phyloP scores from a whole-genome alignment of 1,140 invertebrate species.

The Drosophila ananassae region DNA sequence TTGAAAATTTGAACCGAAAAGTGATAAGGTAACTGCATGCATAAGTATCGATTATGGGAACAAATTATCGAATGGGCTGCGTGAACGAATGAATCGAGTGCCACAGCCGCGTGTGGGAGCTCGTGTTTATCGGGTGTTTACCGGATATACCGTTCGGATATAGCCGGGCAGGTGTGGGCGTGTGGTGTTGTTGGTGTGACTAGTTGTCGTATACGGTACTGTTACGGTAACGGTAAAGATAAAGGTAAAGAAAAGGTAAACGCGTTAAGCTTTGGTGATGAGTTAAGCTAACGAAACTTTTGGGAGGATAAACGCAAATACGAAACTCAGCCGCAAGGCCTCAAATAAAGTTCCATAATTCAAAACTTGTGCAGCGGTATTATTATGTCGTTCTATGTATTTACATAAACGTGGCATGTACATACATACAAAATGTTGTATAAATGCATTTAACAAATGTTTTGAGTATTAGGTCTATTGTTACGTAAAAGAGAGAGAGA shows the following conservation, averaged over 20 bases:
- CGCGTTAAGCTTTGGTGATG: conserved; percentile 68
- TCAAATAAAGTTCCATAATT: conserved; percentile 64
- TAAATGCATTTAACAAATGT: conserved; percentile 55
- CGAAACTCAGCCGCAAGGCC: conserved; percentile 59
- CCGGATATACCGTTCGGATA: conserved; percentile 25
- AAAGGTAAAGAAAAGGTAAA: conserved; percentile 46
- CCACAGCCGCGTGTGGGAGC: conserved; percentile 37
- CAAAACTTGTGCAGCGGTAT: conserved; percentile 68
- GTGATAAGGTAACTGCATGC: conserved; percentile 63
- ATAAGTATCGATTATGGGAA: conserved; percentile 51
- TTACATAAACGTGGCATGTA: conserved; percentile 72
- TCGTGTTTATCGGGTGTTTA: conserved; percentile 20
- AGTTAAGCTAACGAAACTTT: conserved; percentile 66
- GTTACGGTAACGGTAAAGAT: conserved; percentile 7
- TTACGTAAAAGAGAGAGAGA: conserved; percentile 41
- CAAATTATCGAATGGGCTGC: conserved; percentile 40
- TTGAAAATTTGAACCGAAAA: conserved; percentile 52
- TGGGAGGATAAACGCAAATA: conserved; percentile 61
- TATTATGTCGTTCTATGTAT: conserved; percentile 76
- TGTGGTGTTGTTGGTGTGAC: conserved; percentile 16
- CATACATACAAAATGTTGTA: conserved; percentile 30
- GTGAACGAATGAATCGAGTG: conserved; percentile 55
- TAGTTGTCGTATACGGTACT: conserved; percentile 1
- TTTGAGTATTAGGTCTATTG: conserved; percentile 44
- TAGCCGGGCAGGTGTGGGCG: conserved; percentile 10